Evolutionary conservation across 1,140 invertebrate species (phyloP).

Genomic region (Trichonephila clavipes): DNA sequence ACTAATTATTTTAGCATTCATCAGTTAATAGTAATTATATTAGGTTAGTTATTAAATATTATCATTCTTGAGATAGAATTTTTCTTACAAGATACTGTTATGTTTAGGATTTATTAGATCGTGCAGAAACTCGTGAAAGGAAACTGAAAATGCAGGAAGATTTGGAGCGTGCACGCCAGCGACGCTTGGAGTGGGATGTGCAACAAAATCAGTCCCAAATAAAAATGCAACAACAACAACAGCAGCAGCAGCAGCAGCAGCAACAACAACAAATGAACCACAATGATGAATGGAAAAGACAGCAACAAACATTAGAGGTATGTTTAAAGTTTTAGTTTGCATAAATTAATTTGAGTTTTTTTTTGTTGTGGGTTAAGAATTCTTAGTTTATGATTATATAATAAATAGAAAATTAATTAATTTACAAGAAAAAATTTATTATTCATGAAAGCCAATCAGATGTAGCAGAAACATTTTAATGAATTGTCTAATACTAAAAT

Average conservation of each 20-base stretch:
- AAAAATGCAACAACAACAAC: slow-evolving; percentile 78
- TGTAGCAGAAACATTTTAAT: no score
- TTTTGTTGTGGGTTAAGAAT: background rate
- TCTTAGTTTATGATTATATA: background rate
- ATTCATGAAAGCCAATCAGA: no score
- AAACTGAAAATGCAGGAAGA: slow-evolving; percentile 80
- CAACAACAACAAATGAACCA: background rate
- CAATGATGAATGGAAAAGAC: slow-evolving; percentile 69
- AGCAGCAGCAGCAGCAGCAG: background rate
- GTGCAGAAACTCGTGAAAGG: slow-evolving; percentile 77
- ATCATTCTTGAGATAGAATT: no score
- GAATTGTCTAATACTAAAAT: no score
- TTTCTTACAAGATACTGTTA: background rate
- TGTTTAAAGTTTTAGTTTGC: background rate
- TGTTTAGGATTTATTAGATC: slow-evolving; percentile 72
- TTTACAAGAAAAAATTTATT: background rate
- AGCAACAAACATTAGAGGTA: slow-evolving; percentile 68
- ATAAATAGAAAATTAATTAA: background rate
- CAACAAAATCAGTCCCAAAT: slow-evolving; percentile 77
- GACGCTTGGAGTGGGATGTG: slow-evolving; percentile 78
- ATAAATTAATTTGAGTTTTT: background rate
- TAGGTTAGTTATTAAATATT: no score
- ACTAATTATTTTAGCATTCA: no score
- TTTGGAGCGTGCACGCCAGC: slow-evolving; percentile 79
- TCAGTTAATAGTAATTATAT: no score